Base-by-base conservation (phyloP, 1,140 invertebrate genomes). In the Trichonephila clavipes region DNA sequence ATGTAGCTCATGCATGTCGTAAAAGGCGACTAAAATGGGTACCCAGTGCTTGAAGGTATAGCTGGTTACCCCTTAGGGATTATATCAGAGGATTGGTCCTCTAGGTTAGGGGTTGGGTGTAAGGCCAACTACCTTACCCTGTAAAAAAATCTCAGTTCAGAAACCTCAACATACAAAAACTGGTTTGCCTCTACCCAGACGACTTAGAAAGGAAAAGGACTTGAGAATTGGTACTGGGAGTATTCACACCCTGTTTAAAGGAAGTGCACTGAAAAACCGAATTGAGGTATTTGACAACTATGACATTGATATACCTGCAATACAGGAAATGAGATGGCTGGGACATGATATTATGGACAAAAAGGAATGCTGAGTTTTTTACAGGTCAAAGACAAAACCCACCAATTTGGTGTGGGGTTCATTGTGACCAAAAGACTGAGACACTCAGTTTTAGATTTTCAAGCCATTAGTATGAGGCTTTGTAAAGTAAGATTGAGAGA, bases 381-480 rank as follows among this genome's bases (percentile, higher is more conserved):
- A 69, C 87, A 88, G 34, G 61, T 28, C 62, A 88, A 44, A 40
- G 87, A 88, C 5, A 69, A 69, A 69, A 7, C 24, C 85, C 34
- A 40, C 34, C 59, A 87, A 21, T 88, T 66, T 88, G 64, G 62
- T 69, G 64, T 88, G 34, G 87, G 40, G 4, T 88, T 88, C 64
- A 88, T 44, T 14, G 40, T 51, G 28, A 69, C 34, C 14, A 88
- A 88, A 88, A 88, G 64, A 88, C 21, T 88, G 14, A 88, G 62
- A 44, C 69, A 69, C 19, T 8, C 64, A 51, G 87, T 69, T n/a
- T 10, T 88, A 4, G 62, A 88, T 2, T 88, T 88, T 69, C 34
- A 88, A 40, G 87, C 34, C n/a, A 69, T 88, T 28, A 88, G 62
- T 51, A 88, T 88, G 6, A 88, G 64, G 44, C 34, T 88, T 69